These are phyloP conservation scores for Pygmarrhopalites habei DNA, from an alignment of 1,140 invertebrate species.

Conservation along the genomic window DNA sequence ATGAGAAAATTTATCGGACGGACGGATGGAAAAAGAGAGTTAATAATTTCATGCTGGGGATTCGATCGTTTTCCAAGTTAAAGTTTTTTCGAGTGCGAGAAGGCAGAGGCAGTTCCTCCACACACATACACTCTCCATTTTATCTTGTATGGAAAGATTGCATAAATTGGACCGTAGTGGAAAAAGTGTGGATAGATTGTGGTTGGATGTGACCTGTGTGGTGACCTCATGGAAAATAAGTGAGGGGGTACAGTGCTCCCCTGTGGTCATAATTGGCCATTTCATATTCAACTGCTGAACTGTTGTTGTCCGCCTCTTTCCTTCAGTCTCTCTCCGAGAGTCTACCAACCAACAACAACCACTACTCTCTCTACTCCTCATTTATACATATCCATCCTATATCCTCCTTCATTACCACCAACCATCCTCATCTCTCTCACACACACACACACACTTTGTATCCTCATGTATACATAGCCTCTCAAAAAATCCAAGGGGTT, in stretches of 20 bases:
- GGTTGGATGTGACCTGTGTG: conserved; percentile 30
- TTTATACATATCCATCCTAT: conserved; percentile 6
- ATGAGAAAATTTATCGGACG: conserved; percentile 36
- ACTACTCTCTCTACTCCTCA: not conserved
- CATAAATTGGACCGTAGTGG: conserved; percentile 31
- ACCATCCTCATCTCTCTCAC: conserved; percentile 2
- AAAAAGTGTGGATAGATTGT: conserved; percentile 37
- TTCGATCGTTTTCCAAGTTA: conserved; percentile 33
- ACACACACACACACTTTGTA: not conserved
- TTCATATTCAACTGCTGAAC: conserved; percentile 39
- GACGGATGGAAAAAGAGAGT: conserved; percentile 34
- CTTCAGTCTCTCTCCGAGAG: conserved; percentile 19
- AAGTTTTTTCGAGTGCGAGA: conserved; percentile 17
- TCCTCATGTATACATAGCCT: not conserved
- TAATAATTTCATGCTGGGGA: conserved; percentile 39
- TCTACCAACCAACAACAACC: not conserved
- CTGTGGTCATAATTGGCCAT: conserved; percentile 38
- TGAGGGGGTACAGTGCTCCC: conserved; percentile 38
- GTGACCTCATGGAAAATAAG: conserved; percentile 39
- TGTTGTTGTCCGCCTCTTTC: conserved; percentile 40
- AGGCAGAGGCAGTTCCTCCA: conserved; percentile 1
- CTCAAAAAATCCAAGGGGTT: conserved; percentile 16
- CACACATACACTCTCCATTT: not conserved
- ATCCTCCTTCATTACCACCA: not conserved
- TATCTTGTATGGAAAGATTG: conserved; percentile 28